Evolutionary conservation across 2,797 vertebrate genomes (phyloP).

Genomic region (Mormyrus proboscirostris): DNA sequence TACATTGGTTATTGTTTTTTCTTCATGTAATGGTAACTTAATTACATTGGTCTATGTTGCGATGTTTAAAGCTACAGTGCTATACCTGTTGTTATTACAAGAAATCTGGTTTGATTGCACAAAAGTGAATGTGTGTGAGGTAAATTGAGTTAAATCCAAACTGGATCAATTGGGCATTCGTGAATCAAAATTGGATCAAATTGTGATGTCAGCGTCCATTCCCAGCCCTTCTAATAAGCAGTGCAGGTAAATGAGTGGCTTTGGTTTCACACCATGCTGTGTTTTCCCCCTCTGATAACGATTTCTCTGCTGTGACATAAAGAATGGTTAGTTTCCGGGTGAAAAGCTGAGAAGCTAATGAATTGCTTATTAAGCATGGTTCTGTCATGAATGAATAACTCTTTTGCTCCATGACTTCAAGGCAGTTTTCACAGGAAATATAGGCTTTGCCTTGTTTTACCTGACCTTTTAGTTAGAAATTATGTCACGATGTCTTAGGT

Average conservation of each 20-base stretch:
- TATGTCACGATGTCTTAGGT: background rate
- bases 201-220: background rate
- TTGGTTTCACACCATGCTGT: background rate
- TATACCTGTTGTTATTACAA: background rate
- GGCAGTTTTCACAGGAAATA: background rate
- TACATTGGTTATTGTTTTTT: background rate
- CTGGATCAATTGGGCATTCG: background rate
- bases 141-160: background rate
- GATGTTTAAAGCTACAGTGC: background rate
- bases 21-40: background rate
- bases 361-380: background rate
- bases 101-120: background rate
- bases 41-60: background rate
- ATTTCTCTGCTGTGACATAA: slow-evolving; percentile 59
- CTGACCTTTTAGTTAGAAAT: background rate
- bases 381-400: background rate
- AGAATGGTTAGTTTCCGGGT: background rate
- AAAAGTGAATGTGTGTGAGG: background rate
- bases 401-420: background rate
- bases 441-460: background rate
- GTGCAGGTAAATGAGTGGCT: background rate
- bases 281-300: background rate
- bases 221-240: background rate
- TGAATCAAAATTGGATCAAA: background rate
- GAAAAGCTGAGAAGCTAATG: background rate